phyloP scores from a whole-genome alignment of 2,888 invertebrate species.

The Girardia tigrina region DNA sequence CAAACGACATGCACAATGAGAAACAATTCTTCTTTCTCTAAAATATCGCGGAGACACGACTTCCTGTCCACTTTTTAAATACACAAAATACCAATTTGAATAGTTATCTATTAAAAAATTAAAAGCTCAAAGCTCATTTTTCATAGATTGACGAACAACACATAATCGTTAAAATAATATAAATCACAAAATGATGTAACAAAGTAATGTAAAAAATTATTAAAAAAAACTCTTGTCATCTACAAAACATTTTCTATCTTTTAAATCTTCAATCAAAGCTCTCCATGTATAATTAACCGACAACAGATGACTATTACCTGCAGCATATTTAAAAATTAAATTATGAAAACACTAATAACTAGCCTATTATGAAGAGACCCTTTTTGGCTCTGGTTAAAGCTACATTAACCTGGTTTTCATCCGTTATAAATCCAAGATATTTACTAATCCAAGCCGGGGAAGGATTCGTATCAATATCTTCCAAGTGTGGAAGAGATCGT shows the following conservation, averaged over 20 bases:
- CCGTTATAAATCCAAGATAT: conserved; percentile 44
- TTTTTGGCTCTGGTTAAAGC: conserved; percentile 44
- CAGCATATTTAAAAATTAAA: background rate
- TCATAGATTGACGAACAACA: too few species aligned
- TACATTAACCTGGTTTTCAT: conserved; percentile 43
- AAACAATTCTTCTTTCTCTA: too few species aligned
- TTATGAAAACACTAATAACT: background rate
- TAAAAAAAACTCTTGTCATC: too few species aligned
- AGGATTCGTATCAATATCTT: conserved; percentile 40
- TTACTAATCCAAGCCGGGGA: conserved; percentile 42
- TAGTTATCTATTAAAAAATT: too few species aligned
- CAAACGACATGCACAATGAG: too few species aligned
- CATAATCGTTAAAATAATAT: too few species aligned
- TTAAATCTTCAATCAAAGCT: background rate
- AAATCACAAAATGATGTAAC: too few species aligned
- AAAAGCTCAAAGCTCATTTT: too few species aligned
- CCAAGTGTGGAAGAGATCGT: conserved; percentile 41
- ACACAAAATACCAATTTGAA: too few species aligned
- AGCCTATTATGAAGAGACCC: conserved; percentile 44
- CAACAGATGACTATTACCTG: background rate
- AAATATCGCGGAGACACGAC: too few species aligned
- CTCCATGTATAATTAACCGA: background rate
- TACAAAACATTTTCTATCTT: background rate
- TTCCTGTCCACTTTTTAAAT: too few species aligned
- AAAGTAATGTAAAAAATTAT: too few species aligned